Base-by-base conservation (phyloP, 2,797 vertebrate genomes). In the Gephyroberyx darwinii region DNA sequence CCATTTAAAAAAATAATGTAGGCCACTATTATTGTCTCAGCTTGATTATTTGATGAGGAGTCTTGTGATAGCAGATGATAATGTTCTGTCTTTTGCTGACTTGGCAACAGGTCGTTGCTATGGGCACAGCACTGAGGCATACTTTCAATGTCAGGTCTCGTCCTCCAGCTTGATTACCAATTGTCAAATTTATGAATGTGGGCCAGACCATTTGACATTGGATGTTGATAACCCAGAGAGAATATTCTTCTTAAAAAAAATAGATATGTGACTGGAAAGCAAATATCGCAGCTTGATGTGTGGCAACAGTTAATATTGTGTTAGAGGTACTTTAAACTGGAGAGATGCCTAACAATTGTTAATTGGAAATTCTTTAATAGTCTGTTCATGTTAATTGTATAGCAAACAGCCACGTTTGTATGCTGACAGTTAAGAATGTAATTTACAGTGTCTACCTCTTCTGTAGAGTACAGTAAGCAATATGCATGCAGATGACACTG, bases 1-100 rank as follows among this genome's bases (percentile, higher is more conserved):
- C 55, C 82, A 62, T 62, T 66, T 69, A 59, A 1, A 73, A 10
- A 69, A 63, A 19, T 26, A 64, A 74, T 75, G 41, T 77, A 70
- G 75, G 68, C 30, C 68, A 63, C 8, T 43, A 8, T 43, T 64
- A 51, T 75, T 57, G 68, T 33, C 43, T 48, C n/a, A 53, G 45
- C 41, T 33, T 54, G 43, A 57, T 63, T 56, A 48, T 39, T 41
- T 22, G 43, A 45, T 61, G 59, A 47, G 55, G 31, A 14, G 52
- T 35, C 60, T 26, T 54, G 1, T 30, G 17, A 45, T 20, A 10
- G 8, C 4, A 61, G 20, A 54, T 14, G 31, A 6, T 50, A 41
- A 17, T 17, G 3, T 74, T 7, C 26, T 30, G 8, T 8, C 3
- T 53, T 65, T 41, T 55, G 5, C 30, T 58, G 35, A 39, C 37